Conservation (phyloP, 1,140 invertebrate genomes). For the Drosophila pseudoananassae region DNA sequence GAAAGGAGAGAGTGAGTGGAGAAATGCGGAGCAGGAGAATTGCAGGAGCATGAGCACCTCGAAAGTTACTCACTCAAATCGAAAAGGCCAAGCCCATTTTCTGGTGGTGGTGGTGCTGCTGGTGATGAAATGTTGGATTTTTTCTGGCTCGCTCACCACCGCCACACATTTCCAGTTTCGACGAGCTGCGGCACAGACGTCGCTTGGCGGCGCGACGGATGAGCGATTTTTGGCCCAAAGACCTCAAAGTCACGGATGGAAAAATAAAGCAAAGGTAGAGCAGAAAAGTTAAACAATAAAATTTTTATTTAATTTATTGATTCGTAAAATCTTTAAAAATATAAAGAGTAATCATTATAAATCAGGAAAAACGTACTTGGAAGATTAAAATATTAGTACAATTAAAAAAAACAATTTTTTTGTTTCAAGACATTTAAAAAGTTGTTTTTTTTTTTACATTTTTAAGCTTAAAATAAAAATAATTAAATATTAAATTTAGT, state of each 20-base stretch:
- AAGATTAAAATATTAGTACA: too few species aligned
- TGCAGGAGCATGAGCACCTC: slow-evolving; percentile 40
- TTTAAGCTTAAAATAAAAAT: background rate
- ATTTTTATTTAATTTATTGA: background rate
- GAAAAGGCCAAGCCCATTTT: slow-evolving; percentile 73
- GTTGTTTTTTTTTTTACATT: background rate
- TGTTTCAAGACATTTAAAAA: background rate
- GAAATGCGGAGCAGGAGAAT: slow-evolving; percentile 6
- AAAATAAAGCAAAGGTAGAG: slow-evolving; percentile 9
- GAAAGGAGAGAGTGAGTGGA: background rate
- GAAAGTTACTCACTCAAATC: slow-evolving; percentile 58
- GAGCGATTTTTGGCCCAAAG: slow-evolving; percentile 10
- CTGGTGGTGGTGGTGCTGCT: slow-evolving; percentile 31
- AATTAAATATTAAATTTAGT: slow-evolving; percentile 3
- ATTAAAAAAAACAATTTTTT: too few species aligned
- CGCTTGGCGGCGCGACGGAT: slow-evolving; percentile 32
- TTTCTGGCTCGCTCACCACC: slow-evolving; percentile 67
- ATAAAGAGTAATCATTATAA: background rate
- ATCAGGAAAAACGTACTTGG: background rate
- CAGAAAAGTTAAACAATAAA: background rate
- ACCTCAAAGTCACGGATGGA: background rate
- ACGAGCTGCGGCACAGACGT: slow-evolving; percentile 71
- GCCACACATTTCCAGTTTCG: slow-evolving; percentile 61
- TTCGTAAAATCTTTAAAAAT: background rate
- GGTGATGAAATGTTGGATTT: slow-evolving; percentile 64